Percentiles rank a stretch among this genome's conserved stretches.
These are phyloP conservation scores for Poecilus cupreus DNA, from an alignment of 2,888 invertebrate genomes.

Conservation along the genomic window DNA sequence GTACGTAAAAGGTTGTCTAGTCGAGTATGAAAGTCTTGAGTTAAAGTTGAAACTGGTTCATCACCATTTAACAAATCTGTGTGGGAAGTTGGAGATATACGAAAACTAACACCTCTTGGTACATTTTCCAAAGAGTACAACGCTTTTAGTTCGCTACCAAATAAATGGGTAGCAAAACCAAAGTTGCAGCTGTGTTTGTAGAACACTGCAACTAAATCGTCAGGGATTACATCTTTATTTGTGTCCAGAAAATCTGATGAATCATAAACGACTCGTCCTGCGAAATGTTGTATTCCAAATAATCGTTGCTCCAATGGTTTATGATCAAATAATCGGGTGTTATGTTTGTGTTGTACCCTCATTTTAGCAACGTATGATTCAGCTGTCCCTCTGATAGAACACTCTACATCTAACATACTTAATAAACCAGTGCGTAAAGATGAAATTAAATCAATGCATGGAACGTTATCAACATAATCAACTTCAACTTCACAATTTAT, in stretches of 20 bases:
- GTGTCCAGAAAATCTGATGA: conserved; percentile 92
- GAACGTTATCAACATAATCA: conserved; percentile 96
- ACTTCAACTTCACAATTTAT: conserved; percentile 92
- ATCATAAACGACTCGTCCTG: conserved; percentile 90
- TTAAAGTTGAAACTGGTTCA: conserved; percentile 90
- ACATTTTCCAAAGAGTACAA: conserved; percentile 84
- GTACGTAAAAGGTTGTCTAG: conserved; percentile 94
- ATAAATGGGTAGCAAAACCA: conserved; percentile 97
- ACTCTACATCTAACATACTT: conserved; percentile 94
- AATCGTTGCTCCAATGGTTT: conserved; percentile 86
- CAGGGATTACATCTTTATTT: conserved; percentile 93
- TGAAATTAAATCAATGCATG: conserved; percentile 96
- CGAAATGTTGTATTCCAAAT: conserved; percentile 94
- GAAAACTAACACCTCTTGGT: conserved; percentile 86
- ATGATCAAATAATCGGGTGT: conserved; percentile 86
- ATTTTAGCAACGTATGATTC: conserved; percentile 89
- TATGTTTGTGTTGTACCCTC: conserved; percentile 87
- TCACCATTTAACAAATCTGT: conserved; percentile 88
- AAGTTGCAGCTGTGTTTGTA: conserved; percentile 95
- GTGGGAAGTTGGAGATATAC: conserved; percentile 92
- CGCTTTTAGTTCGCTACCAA: conserved; percentile 92
- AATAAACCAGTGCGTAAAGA: conserved; percentile 93
- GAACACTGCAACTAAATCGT: conserved; percentile 93
- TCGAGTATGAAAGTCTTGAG: conserved; percentile 96
- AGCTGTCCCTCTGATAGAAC: conserved; percentile 87